Percentiles rank a stretch among this genome's conserved stretches.
Evolutionary conservation across 2,888 invertebrate species (phyloP).

Genomic region (Petrolisthes cinctipes): DNA sequence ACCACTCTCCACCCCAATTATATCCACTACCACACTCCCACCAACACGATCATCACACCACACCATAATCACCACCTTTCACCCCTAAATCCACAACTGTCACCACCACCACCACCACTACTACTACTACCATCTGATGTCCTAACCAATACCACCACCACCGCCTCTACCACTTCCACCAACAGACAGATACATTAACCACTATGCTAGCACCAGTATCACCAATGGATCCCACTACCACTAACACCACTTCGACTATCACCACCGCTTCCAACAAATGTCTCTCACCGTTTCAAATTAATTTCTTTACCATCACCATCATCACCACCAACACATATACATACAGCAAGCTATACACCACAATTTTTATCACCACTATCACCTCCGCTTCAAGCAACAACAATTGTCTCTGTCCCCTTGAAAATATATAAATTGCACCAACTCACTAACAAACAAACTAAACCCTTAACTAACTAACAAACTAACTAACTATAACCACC

Average conservation of each 20-base stretch:
- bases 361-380: not conserved
- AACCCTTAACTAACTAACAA: not conserved
- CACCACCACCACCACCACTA: not conserved
- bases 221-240: not conserved
- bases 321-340: no score
- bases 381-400: not conserved
- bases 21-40: not conserved
- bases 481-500: not conserved
- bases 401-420: not conserved
- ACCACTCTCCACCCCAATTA: no score
- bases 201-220: no score
- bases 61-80: not conserved
- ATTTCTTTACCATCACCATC: no score
- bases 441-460: not conserved
- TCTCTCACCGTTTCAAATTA: no score
- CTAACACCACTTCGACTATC: not conserved
- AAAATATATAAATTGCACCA: not conserved
- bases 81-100: not conserved
- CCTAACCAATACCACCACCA: not conserved
- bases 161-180: not conserved
- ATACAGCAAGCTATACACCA: no score
- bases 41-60: not conserved
- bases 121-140: not conserved
- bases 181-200: no score
- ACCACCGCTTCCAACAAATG: no score